Evolutionary conservation across 2,113 vertebrate genomes (phyloP).

Genomic region (Myiopsitta monachus): DNA sequence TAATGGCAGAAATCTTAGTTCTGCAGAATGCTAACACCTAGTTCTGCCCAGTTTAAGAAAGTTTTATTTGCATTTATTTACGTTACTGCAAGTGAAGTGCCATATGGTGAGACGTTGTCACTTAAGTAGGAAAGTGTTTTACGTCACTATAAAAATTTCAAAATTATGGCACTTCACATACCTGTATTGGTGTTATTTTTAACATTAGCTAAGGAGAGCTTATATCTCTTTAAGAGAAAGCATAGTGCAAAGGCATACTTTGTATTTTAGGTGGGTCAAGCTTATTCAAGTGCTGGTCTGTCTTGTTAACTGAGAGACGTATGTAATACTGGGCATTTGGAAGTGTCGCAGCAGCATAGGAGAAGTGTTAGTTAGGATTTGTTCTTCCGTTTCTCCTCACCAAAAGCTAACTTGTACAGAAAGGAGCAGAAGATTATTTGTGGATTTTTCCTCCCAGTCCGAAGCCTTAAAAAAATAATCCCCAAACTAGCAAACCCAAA

Average conservation of each 20-base stretch:
- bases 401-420: not conserved
- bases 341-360: not conserved
- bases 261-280: not conserved
- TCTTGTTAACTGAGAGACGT: not conserved
- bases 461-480: not conserved
- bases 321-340: not conserved
- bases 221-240: not conserved
- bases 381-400: not conserved
- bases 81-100: not conserved
- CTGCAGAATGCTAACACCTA: not conserved
- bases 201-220: not conserved
- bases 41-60: not conserved
- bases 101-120: not conserved
- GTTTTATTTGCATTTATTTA: not conserved
- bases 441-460: not conserved
- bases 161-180: not conserved
- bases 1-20: not conserved
- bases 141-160: not conserved
- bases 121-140: not conserved
- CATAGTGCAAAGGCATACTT: not conserved
- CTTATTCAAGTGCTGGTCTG: not conserved
- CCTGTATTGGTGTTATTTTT: conserved; percentile 15
- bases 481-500: not conserved
- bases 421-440: not conserved
- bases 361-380: not conserved